These are phyloP conservation scores for Porites cylindrica DNA, from an alignment of 92 coral and sea anemone species.

Conservation along the genomic window DNA sequence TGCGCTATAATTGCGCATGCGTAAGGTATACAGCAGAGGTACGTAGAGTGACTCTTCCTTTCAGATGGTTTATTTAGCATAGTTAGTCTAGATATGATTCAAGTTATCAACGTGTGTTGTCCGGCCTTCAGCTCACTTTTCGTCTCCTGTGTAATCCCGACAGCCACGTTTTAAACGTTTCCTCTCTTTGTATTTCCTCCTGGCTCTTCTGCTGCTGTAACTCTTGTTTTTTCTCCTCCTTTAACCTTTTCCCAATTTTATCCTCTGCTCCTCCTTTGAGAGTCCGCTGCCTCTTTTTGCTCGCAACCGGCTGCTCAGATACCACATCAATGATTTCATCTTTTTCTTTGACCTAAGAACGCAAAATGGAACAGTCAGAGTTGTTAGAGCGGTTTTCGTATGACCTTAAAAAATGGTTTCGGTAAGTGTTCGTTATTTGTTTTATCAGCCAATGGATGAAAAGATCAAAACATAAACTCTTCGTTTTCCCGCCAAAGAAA, in stretches of 20 bases:
- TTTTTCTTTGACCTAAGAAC: constrained; percentile 48
- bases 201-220: constrained; percentile 74
- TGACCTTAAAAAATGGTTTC: too few relatives aligned
- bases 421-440: too few relatives aligned
- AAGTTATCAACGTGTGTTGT: not conserved
- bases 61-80: too few relatives aligned
- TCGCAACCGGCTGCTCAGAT: constrained; percentile 64
- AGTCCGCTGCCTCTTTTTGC: constrained; percentile 86
- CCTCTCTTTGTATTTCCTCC: constrained; percentile 82
- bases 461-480: too few relatives aligned
- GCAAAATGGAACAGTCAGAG: too few relatives aligned
- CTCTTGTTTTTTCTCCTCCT: constrained; percentile 85
- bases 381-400: not conserved
- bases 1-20: too few relatives aligned
- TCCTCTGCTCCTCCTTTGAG: constrained; percentile 76
- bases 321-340: constrained; percentile 56
- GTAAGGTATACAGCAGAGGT: too few relatives aligned
- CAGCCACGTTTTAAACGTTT: constrained; percentile 90
- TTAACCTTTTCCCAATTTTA: constrained; percentile 73
- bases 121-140: constrained; percentile 65
- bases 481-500: too few relatives aligned
- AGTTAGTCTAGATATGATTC: not conserved
- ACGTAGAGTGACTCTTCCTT: too few relatives aligned
- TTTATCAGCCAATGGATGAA: too few relatives aligned
- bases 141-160: constrained; percentile 83